These are phyloP conservation scores for Chauna torquata DNA, from an alignment of 2,113 vertebrate genomes.

Conservation along the genomic window DNA sequence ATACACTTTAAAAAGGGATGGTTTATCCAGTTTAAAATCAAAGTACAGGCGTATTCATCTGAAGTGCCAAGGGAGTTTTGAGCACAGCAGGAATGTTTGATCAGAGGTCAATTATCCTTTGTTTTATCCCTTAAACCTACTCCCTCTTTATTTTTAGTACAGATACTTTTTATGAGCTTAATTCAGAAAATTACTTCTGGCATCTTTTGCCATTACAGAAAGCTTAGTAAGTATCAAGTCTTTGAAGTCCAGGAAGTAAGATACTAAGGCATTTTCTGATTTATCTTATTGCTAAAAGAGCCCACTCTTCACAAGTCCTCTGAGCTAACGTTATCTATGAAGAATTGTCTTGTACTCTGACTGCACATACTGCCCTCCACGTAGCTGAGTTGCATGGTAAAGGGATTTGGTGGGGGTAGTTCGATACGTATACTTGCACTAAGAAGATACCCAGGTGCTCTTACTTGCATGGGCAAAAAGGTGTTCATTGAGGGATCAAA, in stretches of 20 bases:
- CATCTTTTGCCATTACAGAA: slow-evolving; percentile 13
- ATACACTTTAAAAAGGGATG: neutral
- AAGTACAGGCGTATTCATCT: slow-evolving; percentile 23
- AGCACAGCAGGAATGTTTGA: slow-evolving; percentile 30
- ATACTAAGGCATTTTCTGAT: slow-evolving; percentile 3
- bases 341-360: neutral
- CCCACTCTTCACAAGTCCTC: neutral
- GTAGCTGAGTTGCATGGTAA: neutral
- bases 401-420: neutral
- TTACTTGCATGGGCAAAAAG: neutral
- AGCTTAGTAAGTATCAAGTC: neutral
- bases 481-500: neutral
- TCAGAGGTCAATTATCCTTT: slow-evolving; percentile 38
- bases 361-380: neutral
- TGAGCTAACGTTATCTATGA: neutral
- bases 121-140: slow-evolving; percentile 42
- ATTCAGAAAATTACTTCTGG: slow-evolving; percentile 36
- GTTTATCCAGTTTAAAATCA: slow-evolving; percentile 47
- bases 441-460: neutral
- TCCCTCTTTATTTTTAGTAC: slow-evolving; percentile 26
- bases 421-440: neutral
- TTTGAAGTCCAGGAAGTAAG: slow-evolving; percentile 30
- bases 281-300: neutral
- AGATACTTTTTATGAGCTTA: slow-evolving; percentile 10
- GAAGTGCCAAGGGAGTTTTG: slow-evolving; percentile 33